Evolutionary conservation across 1,140 invertebrate genomes (phyloP), one percentile per base, ranked within the genome.

Genomic region (Drosophila lini): DNA sequence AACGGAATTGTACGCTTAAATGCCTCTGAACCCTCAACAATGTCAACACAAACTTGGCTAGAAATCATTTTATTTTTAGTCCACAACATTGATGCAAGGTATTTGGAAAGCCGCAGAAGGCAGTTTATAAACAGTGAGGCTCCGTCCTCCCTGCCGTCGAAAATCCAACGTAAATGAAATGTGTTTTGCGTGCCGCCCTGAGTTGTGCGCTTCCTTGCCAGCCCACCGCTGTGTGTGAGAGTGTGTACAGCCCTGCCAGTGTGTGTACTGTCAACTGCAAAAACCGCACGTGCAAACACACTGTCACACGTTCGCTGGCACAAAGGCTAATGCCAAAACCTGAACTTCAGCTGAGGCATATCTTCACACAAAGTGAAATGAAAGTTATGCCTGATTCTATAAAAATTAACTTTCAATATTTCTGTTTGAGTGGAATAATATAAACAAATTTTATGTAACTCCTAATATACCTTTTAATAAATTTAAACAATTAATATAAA

Each of bases 121-220:
- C 81, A 78, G 81, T 85, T 85, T 85, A 81, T 75, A 77, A 68
- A 48, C 65, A 58, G 53, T 59, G 48, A 67, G 31, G 41, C 42
- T 28, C 36, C n/a, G 44, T 15, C 48, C 60, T 34, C 34, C 40
- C 28, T 50, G 45, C 61, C 78, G 65, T 67, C 78, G 61, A 85
- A 85, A 85, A 86, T 78, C 86, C 75, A 86, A 86, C 78, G 74
- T 86, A 85, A 85, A 86, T 86, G 78, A 85, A 85, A 86, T 85
- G 82, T 85, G 82, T 71, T 86, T 85, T 85, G 82, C 81, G 82
- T 85, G 82, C 82, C 69, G 74, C 44, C 64, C 58, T 55, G 38
- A 63, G 52, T 62, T n/a, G 47, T 55, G 56, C 16, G 58, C 36
- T 25, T 34, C 22, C 44, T 36, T 34, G 48, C 28, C n/a, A 32